Evolutionary conservation across 2,888 invertebrate genomes (phyloP), one percentile per base, ranked within the genome.

Genomic region (Zaprionus obscuricornis): DNA sequence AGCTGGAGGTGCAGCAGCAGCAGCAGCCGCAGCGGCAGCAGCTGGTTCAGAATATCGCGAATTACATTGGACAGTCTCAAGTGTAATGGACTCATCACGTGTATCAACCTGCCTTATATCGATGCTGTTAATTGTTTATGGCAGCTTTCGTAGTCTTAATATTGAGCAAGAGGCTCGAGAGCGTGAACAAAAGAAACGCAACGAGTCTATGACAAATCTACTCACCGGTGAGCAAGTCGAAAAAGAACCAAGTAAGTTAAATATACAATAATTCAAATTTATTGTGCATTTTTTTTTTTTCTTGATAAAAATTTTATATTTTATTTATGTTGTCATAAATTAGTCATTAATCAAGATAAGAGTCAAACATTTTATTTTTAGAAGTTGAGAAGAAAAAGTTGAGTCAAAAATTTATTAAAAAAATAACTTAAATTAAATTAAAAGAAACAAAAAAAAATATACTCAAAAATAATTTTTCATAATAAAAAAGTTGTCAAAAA

Each of bases 51-150:
- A 89, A 70, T 89, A 87, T 78, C 88, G 88, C 70, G 94, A 94
- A 89, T 93, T 94, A 89, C 94, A 94, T 88, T 94, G 98, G 96
- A 97, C 97, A 56, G 81, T 82, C 11, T 97, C 97, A 91, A 96
- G 96, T 90, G 96, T 98, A 90, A 97, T 98, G 95, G 98, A 98
- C 92, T 98, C 98, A 47, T 98, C 98, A 74, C 93, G 98, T 87
- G 96, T 98, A 65, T 98, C 98, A 47, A 98, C 98, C 81, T 98
- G 98, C 91, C 93, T 98, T 79, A 98, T 98, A 91, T 98, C 98
- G 78, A 98, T 98, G 93, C 93, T 98, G 85, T 93, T 98, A 74
- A 98, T 98, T 87, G 98, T 98, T 26, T 98, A 98, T 90, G 98
- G 98, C 85, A 98, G 98, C 90, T 98, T 98, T 92, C 95, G 98